Percentiles rank a stretch among this genome's conserved stretches.
Evolutionary conservation across 2,797 vertebrate species (phyloP).

Genomic region (Lepilemur ruficaudatus): DNA sequence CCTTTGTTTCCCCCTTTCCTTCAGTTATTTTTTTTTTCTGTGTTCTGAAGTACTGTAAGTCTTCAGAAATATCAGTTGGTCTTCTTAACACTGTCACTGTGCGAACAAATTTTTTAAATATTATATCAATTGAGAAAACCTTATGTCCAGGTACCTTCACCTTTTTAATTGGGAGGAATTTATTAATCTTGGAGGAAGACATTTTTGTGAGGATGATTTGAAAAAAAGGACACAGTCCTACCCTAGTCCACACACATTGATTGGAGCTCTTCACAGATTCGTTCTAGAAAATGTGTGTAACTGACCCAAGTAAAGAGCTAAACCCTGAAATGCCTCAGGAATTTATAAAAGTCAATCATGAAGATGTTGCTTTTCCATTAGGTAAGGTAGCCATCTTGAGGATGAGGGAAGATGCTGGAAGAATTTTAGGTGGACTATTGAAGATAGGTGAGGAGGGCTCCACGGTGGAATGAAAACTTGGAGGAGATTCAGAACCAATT

Average conservation of each 20-base stretch:
- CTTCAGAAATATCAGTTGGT: constrained; percentile 62
- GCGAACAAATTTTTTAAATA: constrained; percentile 79
- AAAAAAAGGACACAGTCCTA: constrained; percentile 35
- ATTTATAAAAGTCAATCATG: constrained; percentile 70
- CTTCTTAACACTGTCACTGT: constrained; percentile 81
- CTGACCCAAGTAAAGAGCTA: constrained; percentile 61
- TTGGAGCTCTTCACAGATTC: constrained; percentile 55
- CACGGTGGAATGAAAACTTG: constrained; percentile 58
- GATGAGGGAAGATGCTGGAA: constrained; percentile 74
- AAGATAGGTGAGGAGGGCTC: constrained; percentile 53
- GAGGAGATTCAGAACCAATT: constrained; percentile 71
- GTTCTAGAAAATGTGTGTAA: constrained; percentile 62
- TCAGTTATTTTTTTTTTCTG: constrained; percentile 58
- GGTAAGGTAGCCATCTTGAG: constrained; percentile 78
- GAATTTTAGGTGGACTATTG: constrained; percentile 62
- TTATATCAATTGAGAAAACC: constrained; percentile 68
- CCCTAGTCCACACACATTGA: constrained; percentile 49
- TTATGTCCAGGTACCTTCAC: constrained; percentile 68
- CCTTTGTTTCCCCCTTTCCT: constrained; percentile 71
- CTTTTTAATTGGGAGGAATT: constrained; percentile 73
- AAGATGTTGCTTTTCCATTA: constrained; percentile 75
- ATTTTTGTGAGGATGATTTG: constrained; percentile 71
- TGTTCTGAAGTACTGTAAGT: constrained; percentile 67
- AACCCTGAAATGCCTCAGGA: constrained; percentile 64
- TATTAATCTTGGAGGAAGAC: constrained; percentile 72